These are phyloP conservation scores for Bambusicola thoracicus DNA, from an alignment of 2,113 vertebrate genomes.

Conservation along the genomic window DNA sequence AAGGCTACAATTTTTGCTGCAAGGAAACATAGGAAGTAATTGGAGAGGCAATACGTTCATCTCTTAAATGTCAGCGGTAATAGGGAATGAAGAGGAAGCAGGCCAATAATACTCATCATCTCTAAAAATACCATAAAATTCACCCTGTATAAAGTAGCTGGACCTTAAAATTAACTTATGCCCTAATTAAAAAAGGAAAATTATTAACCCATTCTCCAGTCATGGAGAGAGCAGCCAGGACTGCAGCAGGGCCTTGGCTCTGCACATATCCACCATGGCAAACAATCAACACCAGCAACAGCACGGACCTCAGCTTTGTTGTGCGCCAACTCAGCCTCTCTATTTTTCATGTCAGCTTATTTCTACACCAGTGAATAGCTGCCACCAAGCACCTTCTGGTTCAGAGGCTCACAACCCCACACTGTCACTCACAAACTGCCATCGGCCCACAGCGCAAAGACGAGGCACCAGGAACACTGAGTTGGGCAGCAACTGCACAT, in stretches of 20 bases:
- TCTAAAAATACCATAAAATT: neutral
- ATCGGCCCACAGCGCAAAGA: rapidly evolving
- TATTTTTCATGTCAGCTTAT: rapidly evolving
- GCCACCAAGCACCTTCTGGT: rapidly evolving
- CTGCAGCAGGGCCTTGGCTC: neutral
- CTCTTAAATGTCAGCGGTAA: rapidly evolving
- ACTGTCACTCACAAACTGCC: rapidly evolving
- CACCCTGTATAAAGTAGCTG: neutral
- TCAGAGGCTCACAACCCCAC: neutral
- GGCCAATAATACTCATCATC: neutral
- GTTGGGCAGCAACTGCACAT: neutral
- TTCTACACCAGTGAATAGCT: rapidly evolving
- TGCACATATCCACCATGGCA: rapidly evolving
- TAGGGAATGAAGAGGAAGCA: neutral
- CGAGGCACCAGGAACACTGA: neutral
- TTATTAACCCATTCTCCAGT: neutral
- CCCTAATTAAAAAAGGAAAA: neutral
- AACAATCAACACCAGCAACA: rapidly evolving
- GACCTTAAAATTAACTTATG: neutral
- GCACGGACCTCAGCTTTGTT: neutral
- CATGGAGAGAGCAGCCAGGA: neutral
- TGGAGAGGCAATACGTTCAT: neutral
- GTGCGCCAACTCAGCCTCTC: neutral
- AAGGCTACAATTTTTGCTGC: neutral
- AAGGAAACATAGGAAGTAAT: neutral